Evolutionary conservation across 2,888 invertebrate species (phyloP).

Genomic region (Odontocolon sp.): DNA sequence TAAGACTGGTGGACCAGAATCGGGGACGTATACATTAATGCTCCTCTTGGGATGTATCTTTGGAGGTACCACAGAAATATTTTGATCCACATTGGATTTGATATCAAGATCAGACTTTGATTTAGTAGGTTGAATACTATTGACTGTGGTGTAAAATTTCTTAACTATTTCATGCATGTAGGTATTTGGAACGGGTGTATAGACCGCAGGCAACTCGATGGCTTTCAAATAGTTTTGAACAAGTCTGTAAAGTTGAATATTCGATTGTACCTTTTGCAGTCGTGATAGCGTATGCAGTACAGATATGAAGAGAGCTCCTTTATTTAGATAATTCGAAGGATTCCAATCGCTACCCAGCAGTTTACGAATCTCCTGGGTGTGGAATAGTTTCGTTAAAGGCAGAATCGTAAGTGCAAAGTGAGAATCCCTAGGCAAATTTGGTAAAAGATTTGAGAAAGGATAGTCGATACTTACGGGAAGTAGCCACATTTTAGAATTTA

Average conservation of each 20-base stretch:
- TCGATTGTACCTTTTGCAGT: not conserved
- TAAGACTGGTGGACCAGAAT: conserved; percentile 18
- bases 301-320: conserved; percentile 56
- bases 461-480: conserved; percentile 53
- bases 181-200: conserved; percentile 10
- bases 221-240: conserved; percentile 48
- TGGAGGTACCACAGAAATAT: conserved; percentile 17
- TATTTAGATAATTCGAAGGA: conserved; percentile 57
- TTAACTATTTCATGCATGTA: not conserved
- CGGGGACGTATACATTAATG: not conserved
- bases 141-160: no score
- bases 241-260: conserved; percentile 27
- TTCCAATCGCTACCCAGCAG: conserved; percentile 56
- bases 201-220: conserved; percentile 39
- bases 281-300: conserved; percentile 54
- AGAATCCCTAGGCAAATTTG: conserved; percentile 17
- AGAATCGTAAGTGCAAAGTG: conserved; percentile 5
- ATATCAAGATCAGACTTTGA: no score
- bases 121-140: no score
- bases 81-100: no score
- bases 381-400: conserved; percentile 46
- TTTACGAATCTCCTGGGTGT: not conserved
- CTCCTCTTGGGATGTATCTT: not conserved
- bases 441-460: conserved; percentile 60
- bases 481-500: conserved; percentile 59